phyloP scores from a whole-genome alignment of 2,888 invertebrate genomes.

The Coecobrya sp. region DNA sequence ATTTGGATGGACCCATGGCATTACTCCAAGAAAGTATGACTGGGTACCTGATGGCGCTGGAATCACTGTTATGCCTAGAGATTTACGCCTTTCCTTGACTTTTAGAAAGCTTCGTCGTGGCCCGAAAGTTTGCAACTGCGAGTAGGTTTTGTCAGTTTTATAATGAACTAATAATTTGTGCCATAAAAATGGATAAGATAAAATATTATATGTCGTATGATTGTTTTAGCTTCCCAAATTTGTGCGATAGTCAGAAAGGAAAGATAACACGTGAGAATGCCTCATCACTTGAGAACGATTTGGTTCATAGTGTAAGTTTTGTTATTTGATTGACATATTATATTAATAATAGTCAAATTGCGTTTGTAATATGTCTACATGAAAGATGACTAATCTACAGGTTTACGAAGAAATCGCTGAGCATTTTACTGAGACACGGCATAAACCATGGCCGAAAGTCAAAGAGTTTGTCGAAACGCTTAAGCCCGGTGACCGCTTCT shows the following conservation, averaged over 20 bases:
- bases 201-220: neutral
- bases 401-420: constrained; percentile 98
- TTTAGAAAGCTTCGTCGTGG: constrained; percentile 91
- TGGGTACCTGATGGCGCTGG: constrained; percentile 87
- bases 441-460: constrained; percentile 98
- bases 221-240: constrained; percentile 88
- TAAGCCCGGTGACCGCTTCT: constrained; percentile 91
- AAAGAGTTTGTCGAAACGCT: constrained; percentile 92
- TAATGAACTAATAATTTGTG: neutral
- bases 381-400: constrained; percentile 89
- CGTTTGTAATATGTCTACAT: too few species aligned
- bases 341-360: too few species aligned
- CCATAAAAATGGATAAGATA: neutral
- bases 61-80: constrained; percentile 89
- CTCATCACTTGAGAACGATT: constrained; percentile 91
- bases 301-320: constrained; percentile 91
- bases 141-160: constrained; percentile 65
- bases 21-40: constrained; percentile 84
- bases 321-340: neutral
- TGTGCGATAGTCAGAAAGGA: constrained; percentile 91
- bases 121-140: constrained; percentile 90
- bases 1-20: constrained; percentile 95
- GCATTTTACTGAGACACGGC: constrained; percentile 98
- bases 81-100: constrained; percentile 94
- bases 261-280: constrained; percentile 89